A percentile compares a stretch with the other conserved stretches of the same genome.
phyloP scores from a whole-genome alignment of 53 echinoderm and acorn worm genomes.

The Glandiceps talaboti region DNA sequence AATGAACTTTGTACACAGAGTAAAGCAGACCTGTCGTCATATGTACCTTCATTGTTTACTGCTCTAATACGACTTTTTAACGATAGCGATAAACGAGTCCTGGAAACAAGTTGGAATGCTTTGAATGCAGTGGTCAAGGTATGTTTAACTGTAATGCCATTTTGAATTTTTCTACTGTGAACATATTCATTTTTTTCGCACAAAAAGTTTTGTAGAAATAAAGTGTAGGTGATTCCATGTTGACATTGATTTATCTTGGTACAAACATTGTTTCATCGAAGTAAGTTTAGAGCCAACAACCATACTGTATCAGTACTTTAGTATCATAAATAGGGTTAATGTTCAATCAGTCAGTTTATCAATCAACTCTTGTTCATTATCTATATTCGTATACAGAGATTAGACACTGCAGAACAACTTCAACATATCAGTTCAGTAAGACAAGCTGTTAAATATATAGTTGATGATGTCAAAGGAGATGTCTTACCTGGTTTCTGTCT shows the following conservation, averaged over 20 bases:
- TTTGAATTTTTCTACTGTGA: too few species aligned
- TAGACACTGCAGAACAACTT: conserved; percentile 63
- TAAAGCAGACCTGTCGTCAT: conserved; percentile 59
- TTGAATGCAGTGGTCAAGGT: conserved; percentile 92
- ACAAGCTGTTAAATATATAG: conserved; percentile 62
- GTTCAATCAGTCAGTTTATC: too few species aligned
- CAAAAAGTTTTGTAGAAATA: too few species aligned
- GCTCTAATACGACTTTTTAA: conserved; percentile 68
- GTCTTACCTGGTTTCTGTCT: conserved; percentile 93
- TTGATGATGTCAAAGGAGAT: conserved; percentile 40
- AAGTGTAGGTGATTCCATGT: too few species aligned
- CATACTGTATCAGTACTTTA: too few species aligned
- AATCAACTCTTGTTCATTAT: too few species aligned
- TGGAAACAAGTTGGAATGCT: conserved; percentile 75
- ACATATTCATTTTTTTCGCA: too few species aligned
- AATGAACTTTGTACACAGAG: conserved; percentile 81
- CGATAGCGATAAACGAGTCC: conserved; percentile 45
- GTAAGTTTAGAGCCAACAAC: too few species aligned
- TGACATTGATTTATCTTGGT: too few species aligned
- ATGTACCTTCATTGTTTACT: conserved; percentile 58
- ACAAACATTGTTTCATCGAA: too few species aligned
- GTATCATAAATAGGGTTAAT: too few species aligned
- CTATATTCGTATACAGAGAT: conserved; percentile 42
- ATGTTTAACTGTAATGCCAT: too few species aligned
- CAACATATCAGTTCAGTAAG: conserved; percentile 68